Base-by-base conservation (phyloP, 2,888 invertebrate genomes). In the Gerris lacustris region DNA sequence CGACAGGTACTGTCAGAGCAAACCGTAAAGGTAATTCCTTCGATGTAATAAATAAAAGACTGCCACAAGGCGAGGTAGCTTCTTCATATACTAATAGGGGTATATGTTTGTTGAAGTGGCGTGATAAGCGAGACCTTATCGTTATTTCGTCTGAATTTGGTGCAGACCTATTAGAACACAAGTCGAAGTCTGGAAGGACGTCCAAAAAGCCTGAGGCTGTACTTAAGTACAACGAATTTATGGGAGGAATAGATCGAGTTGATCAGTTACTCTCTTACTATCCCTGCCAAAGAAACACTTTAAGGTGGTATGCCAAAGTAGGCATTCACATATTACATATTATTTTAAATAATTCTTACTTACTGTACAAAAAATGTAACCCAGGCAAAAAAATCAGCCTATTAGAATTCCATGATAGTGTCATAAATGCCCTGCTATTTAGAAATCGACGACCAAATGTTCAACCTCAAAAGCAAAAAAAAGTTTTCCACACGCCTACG, bases 1-100 rank as follows among this genome's bases (percentile, higher is more conserved):
- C 78, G 71, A 80, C 79, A n/a, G 80, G 80, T 45, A 79, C 78
- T 1, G 71, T 80, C 44, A 76, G 74, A 44, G 63, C 71, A 11
- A 73, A 76, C 63, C 67, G 74, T 69, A 75, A 75, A 70, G 63
- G 73, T 11, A 76, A 72, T 71, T 76, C 75, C 11, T 55, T 69
- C 45, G 75, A 77, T 44, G 74, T 77, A 18, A 71, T 71, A 64
- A 68, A 67, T 9, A 71, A 70, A 69, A 78, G 76, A 72, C 72
- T 75, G 66, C 6, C 6, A 17, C 6, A 64, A 64, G 64, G 64
- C 7, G 64, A 64, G 47, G 47, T 47, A 11, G 47, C 6, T 6
- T 6, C 47, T 47, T 6, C 47, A 7, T 47, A 47, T 11, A 47
- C 47, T 47, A 47, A 11, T 11, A 47, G 47, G 47, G 47, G 47